Conservation (phyloP, 2,113 vertebrate genomes). For the Platysteira castanea region DNA sequence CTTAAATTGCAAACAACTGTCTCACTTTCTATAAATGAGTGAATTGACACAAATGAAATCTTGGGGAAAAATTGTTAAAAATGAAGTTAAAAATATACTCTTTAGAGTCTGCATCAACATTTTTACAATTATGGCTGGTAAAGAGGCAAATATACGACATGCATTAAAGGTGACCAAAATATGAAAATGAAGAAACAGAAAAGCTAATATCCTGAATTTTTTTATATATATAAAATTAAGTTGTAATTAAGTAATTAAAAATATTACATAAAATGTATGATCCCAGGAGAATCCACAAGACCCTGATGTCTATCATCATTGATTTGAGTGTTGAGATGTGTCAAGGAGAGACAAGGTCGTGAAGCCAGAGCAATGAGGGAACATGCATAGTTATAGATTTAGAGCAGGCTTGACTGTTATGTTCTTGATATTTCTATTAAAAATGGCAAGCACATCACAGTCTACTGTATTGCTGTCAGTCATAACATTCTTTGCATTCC, state of each 20-base stretch:
- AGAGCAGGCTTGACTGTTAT: background rate
- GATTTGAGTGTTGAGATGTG: background rate
- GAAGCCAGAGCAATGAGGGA: background rate
- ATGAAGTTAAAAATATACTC: background rate
- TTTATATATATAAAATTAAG: background rate
- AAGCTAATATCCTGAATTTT: background rate
- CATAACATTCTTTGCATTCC: background rate
- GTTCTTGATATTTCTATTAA: constrained; percentile 19
- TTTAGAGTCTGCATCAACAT: background rate
- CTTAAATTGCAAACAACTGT: background rate
- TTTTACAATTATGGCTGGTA: background rate
- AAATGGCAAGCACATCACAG: background rate
- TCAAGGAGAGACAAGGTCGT: background rate
- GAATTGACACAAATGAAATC: background rate
- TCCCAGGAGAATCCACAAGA: background rate
- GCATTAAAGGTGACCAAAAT: background rate
- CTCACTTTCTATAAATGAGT: accelerated
- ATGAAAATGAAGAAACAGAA: background rate
- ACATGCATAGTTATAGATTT: background rate
- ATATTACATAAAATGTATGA: background rate
- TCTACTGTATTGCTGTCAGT: background rate
- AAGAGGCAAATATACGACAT: background rate
- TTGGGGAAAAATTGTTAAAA: background rate
- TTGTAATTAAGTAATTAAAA: background rate
- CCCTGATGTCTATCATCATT: background rate